Evolutionary conservation across 2,797 vertebrate genomes (phyloP).

Genomic region (Syncerus caffer): DNA sequence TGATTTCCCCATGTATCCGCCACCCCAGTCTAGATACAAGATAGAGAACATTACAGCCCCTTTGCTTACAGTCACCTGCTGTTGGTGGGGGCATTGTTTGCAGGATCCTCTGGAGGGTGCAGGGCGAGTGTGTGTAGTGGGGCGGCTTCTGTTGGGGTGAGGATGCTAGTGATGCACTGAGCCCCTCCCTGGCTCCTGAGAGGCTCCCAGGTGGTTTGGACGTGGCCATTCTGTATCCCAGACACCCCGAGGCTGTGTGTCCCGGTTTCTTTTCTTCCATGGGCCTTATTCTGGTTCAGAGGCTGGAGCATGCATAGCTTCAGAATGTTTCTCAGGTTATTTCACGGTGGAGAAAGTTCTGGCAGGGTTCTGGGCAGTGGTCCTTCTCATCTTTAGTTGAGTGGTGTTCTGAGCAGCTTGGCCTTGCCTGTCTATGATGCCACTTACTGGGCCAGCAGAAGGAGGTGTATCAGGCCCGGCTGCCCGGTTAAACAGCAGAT

Average conservation of each 20-base stretch:
- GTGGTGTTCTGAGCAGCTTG: too few relatives aligned
- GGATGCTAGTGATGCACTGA: not conserved
- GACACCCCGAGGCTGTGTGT: not conserved
- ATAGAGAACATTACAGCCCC: not conserved
- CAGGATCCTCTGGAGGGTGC: not conserved
- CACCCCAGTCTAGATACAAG: not conserved
- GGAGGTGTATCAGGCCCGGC: not conserved
- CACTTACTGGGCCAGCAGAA: accelerated
- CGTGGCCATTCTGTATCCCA: too few relatives aligned
- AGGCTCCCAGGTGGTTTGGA: not conserved
- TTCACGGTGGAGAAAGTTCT: not conserved
- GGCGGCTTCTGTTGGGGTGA: not conserved
- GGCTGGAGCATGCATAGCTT: not conserved
- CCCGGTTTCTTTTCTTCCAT: not conserved
- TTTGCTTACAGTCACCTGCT: not conserved
- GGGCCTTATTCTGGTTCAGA: not conserved
- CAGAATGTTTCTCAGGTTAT: not conserved
- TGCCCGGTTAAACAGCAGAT: not conserved
- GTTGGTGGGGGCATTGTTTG: not conserved
- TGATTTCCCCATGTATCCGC: not conserved
- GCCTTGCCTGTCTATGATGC: not conserved
- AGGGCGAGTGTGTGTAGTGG: not conserved
- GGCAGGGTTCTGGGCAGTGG: not conserved
- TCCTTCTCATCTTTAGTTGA: not conserved
- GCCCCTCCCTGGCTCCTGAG: not conserved